Evolutionary conservation across 2,888 invertebrate genomes (phyloP), one percentile per base, ranked within the genome.

Genomic region (Dryomyza anilis): DNA sequence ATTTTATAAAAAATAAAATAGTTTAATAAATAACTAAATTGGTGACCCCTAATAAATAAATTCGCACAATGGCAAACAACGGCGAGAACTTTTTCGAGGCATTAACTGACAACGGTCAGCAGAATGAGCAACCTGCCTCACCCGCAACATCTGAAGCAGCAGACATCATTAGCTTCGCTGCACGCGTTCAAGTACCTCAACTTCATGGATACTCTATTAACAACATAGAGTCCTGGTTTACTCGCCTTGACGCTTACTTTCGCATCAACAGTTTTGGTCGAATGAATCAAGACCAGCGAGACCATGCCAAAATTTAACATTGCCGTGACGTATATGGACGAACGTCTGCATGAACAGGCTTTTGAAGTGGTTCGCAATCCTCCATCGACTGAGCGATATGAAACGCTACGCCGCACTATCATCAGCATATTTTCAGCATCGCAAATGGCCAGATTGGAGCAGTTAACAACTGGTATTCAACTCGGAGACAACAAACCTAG

Each of bases 141-240:
- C n/a, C n/a, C n/a, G n/a, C n/a, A n/a, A n/a, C n/a, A n/a, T n/a
- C n/a, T n/a, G n/a, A n/a, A 14, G 29, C 64, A 27, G 61, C 65
- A 6, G 59, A 61, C 21, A 53, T 65, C 29, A 53, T 58, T 53
- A 46, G 53, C 25, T 63, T 66, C n/a, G 63, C 58, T 10, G 48
- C 59, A 45, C 58, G 63, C 19, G 63, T 63, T 3, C 59, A 66
- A 30, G 63, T 66, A 12, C 59, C 63, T 12, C 53, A 66, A 33
- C 30, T 63, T n/a, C 58, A 66, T 46, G 63, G 59, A 59, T 61
- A n/a, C 19, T 59, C 55, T 16, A 52, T 66, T 16, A 53, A 43
- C 5, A 63, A 66, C 33, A 66, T 56, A 6, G 57, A 66, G 43
- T 63, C 63, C 4, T 66, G 55, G 63, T 66, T 63, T 27, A 63